Base-by-base conservation (phyloP, 2,113 vertebrate species). In the Lates calcarifer region DNA sequence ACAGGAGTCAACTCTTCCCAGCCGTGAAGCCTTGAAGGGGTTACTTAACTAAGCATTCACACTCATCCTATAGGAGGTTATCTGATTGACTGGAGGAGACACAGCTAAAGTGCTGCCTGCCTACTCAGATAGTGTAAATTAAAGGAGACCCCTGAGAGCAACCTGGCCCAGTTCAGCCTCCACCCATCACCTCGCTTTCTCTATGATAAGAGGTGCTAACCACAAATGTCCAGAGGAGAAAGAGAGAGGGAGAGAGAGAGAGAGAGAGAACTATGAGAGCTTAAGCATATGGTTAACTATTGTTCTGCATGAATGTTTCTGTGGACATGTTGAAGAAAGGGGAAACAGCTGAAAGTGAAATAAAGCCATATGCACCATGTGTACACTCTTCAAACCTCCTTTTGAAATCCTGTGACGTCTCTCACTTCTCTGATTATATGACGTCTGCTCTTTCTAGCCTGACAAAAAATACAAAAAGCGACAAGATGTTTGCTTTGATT, bases 401-500 rank as follows among this genome's bases (percentile, higher is more conserved):
- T 56, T 74, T 28, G 1, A 28, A 77, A 66, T 22, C 39, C 13
- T n/a, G 45, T 43, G 18, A 67, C 28, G 6, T 61, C 24, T 75
- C 31, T 75, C 55, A 68, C 31, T 45, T 51, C n/a, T 72, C 22
- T 78, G 39, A 51, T 56, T 45, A 3, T 45, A 9, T 74, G 56
- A 58, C 9, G 12, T 72, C 31, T 35, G 58, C 41, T 41, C 15
- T 37, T 43, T 77, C n/a, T 71, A 53, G 39, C 12, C 47, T 24
- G 2, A 62, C 53, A 53, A 73, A 76, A 78, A 85, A 69, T n/a
- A 49, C 37, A 67, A 64, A 76, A 62, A 53, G 72, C 9, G 56
- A 51, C 74, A 73, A 80, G 86, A 80, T 83, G 79, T 92, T 92
- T 91, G 85, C 81, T 83, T 91, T 88, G 61, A 79, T 67, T 77